Conservation (phyloP, 1,140 invertebrate genomes). For the Hyposmocoma kahamanoa region DNA sequence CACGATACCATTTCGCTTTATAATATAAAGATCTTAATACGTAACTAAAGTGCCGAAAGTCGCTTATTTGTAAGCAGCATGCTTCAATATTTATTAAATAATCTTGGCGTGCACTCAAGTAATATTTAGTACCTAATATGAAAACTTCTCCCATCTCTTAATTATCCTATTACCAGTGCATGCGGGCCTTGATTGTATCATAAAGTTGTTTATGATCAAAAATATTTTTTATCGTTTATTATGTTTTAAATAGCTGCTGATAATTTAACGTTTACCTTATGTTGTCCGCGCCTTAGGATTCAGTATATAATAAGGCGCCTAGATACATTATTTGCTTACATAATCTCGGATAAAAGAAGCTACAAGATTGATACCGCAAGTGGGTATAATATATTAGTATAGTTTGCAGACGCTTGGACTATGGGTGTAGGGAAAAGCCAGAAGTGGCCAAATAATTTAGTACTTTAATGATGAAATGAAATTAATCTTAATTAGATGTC, state of each 20-base stretch:
- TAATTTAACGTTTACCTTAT: background rate
- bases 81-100: no score
- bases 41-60: no score
- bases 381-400: background rate
- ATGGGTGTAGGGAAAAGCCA: background rate
- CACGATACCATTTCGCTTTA: no score
- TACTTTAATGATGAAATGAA: background rate
- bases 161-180: no score
- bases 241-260: background rate
- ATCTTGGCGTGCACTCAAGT: no score
- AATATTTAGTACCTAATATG: no score
- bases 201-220: background rate
- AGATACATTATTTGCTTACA: background rate
- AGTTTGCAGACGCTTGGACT: background rate
- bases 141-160: no score
- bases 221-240: background rate
- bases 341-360: background rate
- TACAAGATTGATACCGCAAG: constrained; percentile 1
- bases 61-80: no score
- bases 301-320: background rate
- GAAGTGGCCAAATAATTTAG: background rate
- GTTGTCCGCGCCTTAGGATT: background rate
- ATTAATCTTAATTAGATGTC: background rate
- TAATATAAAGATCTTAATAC: no score
- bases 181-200: background rate